Evolutionary conservation across 2,888 invertebrate genomes (phyloP).

Genomic region (Drosophila limbata): DNA sequence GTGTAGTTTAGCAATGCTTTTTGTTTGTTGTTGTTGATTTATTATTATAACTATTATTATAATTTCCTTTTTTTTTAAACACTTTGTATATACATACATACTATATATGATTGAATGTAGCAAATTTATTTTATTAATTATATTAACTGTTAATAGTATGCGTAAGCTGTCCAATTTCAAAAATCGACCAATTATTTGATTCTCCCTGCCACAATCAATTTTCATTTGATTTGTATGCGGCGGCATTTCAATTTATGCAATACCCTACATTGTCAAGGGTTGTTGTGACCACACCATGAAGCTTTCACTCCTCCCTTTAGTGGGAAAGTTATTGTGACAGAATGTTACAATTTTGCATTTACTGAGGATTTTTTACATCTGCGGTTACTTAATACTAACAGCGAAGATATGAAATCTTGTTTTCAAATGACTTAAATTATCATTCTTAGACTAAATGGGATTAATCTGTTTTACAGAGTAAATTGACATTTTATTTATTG

Average conservation of each 20-base stretch:
- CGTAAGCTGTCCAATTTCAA: constrained; percentile 50
- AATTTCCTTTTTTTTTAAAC: constrained; percentile 36
- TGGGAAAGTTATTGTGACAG: not conserved
- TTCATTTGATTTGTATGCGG: constrained; percentile 30
- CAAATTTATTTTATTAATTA: constrained; percentile 59
- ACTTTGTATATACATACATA: constrained; percentile 66
- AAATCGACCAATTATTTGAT: constrained; percentile 12
- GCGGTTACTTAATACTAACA: not conserved
- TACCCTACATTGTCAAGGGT: not conserved
- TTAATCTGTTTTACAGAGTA: too few relatives aligned
- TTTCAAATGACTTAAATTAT: too few relatives aligned
- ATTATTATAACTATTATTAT: constrained; percentile 18
- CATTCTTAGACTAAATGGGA: too few relatives aligned
- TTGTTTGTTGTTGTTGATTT: constrained; percentile 53
- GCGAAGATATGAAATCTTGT: too few relatives aligned
- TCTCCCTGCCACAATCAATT: constrained; percentile 34
- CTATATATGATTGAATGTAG: constrained; percentile 64
- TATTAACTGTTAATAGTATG: constrained; percentile 64
- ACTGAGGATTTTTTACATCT: not conserved
- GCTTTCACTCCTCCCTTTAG: not conserved
- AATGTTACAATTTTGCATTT: not conserved
- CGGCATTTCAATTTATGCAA: constrained; percentile 24
- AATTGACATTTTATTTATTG: too few relatives aligned
- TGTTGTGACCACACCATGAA: not conserved
- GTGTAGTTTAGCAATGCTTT: constrained; percentile 54